Evolutionary conservation across 2,113 vertebrate species (phyloP).

Genomic region (Rhodinocichla rosea): DNA sequence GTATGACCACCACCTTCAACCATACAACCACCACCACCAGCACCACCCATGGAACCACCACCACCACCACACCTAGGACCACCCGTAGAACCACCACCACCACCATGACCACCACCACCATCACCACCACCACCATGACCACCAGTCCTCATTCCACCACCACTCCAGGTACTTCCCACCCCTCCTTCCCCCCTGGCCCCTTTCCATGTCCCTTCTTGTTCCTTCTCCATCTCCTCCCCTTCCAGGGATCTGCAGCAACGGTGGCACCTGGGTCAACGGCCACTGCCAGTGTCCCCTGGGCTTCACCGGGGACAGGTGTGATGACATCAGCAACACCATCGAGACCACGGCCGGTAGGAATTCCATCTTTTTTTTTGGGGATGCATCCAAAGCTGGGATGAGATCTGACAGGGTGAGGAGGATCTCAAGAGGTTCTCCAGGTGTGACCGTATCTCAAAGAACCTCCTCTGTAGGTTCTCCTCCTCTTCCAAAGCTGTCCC

Average conservation of each 20-base stretch:
- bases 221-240: background rate
- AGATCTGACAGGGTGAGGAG: fast-evolving
- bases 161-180: background rate
- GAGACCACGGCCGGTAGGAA: background rate
- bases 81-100: background rate
- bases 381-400: fast-evolving
- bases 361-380: fast-evolving
- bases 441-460: fast-evolving
- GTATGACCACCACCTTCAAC: background rate
- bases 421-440: background rate
- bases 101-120: background rate
- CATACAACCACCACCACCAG: background rate
- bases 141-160: background rate
- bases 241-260: background rate
- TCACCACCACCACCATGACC: too few relatives aligned
- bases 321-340: background rate
- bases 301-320: background rate
- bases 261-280: background rate
- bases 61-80: background rate
- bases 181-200: fast-evolving
- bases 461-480: fast-evolving
- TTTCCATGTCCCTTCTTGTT: background rate
- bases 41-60: background rate
- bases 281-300: background rate
- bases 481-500: too few relatives aligned